Base-by-base conservation (phyloP, 2,888 invertebrate species). In the Lepidocyrtinus sp. region DNA sequence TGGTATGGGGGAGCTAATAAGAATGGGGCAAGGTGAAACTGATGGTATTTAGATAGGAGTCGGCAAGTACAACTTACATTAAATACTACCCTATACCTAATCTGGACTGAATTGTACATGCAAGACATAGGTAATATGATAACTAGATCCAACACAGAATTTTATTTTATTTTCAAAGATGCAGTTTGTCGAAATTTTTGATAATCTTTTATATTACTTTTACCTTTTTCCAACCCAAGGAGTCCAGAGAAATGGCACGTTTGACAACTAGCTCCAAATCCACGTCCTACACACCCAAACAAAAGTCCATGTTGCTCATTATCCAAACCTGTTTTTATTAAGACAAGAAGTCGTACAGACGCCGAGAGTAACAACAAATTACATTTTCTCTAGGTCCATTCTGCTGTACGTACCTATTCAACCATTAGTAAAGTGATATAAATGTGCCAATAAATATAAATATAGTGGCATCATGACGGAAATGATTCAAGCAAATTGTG, bases 141-240 rank as follows among this genome's bases (percentile, higher is more conserved):
- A n/a, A n/a, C n/a, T n/a, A n/a, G n/a, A n/a, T n/a, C n/a, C n/a
- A n/a, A n/a, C n/a, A n/a, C n/a, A n/a, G n/a, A n/a, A n/a, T n/a
- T n/a, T n/a, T n/a, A n/a, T n/a, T n/a, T n/a, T n/a, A n/a, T n/a
- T n/a, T n/a, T n/a, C n/a, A n/a, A n/a, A n/a, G n/a, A 46, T 46
- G 46, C 46, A 15, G 15, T 46, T 9, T 12, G 9, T 46, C 15
- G 9, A 15, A 46, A 12, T 12, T 46, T 46, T 46, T 9, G 9
- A 46, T 46, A 46, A 9, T 63, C 7, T 22, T 45, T 7, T 61
- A 9, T 83, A 95, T 95, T 86, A 96, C 91, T 90, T 96, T 95
- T 87, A 96, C 91, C 87, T 94, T 94, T n/a, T n/a, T n/a, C 96
- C 96, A 96, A 67, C 95, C 96, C 84, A 93, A 91, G 83, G 92